A percentile compares a stretch with the other conserved stretches of the same genome.
Conservation (phyloP, 2,888 invertebrate genomes). For the Stenolophus ochropezus region DNA sequence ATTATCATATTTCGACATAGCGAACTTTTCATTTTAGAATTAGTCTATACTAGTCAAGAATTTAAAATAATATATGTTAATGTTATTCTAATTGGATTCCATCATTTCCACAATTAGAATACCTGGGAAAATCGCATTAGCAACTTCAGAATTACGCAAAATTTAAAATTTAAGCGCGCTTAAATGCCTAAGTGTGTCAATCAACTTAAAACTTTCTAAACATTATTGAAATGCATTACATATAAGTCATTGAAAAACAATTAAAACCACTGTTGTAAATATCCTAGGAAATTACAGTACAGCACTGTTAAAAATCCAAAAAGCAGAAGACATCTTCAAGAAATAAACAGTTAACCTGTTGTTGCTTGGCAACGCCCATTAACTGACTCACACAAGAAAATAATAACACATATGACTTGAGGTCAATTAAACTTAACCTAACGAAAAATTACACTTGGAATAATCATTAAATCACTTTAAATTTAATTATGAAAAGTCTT, state of each 20-base stretch:
- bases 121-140: not conserved
- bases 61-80: not conserved
- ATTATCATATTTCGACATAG: not conserved
- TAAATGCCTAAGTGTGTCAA: constrained; percentile 3
- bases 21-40: not conserved
- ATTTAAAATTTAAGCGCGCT: constrained; percentile 5
- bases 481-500: not conserved
- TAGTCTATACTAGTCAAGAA: too few species aligned
- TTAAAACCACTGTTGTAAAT: not conserved
- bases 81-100: not conserved
- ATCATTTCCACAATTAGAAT: not conserved
- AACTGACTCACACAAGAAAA: constrained; percentile 7
- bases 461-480: not conserved
- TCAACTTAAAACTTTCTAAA: constrained; percentile 29
- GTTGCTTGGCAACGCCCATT: constrained; percentile 27
- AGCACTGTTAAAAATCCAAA: not conserved
- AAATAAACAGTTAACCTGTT: constrained; percentile 14
- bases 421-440: constrained; percentile 34
- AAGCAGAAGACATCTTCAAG: not conserved
- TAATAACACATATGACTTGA: not conserved
- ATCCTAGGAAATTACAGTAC: not conserved
- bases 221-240: not conserved
- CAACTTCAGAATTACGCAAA: not conserved
- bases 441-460: not conserved
- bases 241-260: not conserved